phyloP scores from a whole-genome alignment of 2,113 vertebrate genomes.

The Antigone vipio region DNA sequence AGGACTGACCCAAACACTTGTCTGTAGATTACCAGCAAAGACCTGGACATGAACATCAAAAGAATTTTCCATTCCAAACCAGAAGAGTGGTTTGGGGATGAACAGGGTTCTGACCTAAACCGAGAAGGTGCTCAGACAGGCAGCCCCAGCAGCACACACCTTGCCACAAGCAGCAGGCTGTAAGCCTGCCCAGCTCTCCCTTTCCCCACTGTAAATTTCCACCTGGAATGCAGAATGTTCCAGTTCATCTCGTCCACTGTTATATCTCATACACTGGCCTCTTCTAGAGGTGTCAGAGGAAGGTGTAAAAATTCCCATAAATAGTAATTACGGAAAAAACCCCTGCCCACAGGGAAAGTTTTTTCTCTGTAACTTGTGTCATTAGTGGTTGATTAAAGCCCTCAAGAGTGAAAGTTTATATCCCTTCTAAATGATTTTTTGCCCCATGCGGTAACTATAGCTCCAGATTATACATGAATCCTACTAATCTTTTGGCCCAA shows the following conservation, averaged over 20 bases:
- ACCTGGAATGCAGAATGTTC: background rate
- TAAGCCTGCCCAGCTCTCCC: no score
- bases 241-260: background rate
- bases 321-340: conserved; percentile 31
- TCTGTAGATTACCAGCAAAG: background rate
- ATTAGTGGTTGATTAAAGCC: conserved; percentile 45
- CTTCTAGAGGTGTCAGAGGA: conserved; percentile 13
- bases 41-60: background rate
- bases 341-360: background rate
- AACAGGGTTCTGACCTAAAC: background rate
- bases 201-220: background rate
- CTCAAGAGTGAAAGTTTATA: conserved; percentile 19
- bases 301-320: conserved; percentile 34
- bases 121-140: background rate
- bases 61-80: background rate
- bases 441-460: background rate
- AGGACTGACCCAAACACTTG: background rate
- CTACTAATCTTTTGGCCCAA: conserved; percentile 26
- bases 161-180: background rate
- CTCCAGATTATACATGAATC: conserved; percentile 26
- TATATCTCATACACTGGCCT: background rate
- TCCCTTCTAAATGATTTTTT: background rate
- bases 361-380: background rate
- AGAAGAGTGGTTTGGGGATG: background rate
- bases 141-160: background rate